These are phyloP conservation scores for Orthonychiurus folsomi DNA, from an alignment of 2,888 invertebrate genomes.

Conservation along the genomic window DNA sequence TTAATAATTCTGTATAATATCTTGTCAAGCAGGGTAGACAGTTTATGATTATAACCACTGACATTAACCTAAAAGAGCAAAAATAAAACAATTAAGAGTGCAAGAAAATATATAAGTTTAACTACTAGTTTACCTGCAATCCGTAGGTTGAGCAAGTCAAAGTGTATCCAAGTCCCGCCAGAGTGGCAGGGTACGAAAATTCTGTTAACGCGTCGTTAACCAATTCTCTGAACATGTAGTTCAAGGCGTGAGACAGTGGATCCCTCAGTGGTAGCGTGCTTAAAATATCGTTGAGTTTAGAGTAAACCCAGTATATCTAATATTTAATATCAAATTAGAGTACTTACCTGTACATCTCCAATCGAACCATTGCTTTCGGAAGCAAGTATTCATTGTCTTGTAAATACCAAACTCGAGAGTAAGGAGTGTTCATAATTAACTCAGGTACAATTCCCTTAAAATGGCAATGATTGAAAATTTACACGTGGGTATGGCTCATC, in stretches of 20 bases:
- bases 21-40: slow-evolving; percentile 70
- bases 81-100: slow-evolving; percentile 13
- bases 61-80: slow-evolving; percentile 58
- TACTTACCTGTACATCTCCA: slow-evolving; percentile 64
- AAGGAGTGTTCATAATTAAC: slow-evolving; percentile 67
- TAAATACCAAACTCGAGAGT: slow-evolving; percentile 83
- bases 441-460: slow-evolving; percentile 16
- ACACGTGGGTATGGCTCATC: too few species aligned
- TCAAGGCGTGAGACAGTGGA: slow-evolving; percentile 71
- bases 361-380: slow-evolving; percentile 74
- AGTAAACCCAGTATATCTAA: too few species aligned
- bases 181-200: slow-evolving; percentile 81
- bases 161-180: slow-evolving; percentile 77
- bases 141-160: slow-evolving; percentile 73
- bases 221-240: slow-evolving; percentile 70
- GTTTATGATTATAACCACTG: slow-evolving; percentile 86
- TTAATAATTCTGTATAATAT: slow-evolving; percentile 72
- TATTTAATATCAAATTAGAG: too few species aligned
- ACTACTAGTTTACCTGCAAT: slow-evolving; percentile 60
- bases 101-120: not conserved
- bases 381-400: slow-evolving; percentile 82
- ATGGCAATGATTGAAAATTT: too few species aligned
- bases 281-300: too few species aligned
- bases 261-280: slow-evolving; percentile 81
- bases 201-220: slow-evolving; percentile 82